Evolutionary conservation across 2,113 vertebrate genomes (phyloP).

Genomic region (Orcinus orca): DNA sequence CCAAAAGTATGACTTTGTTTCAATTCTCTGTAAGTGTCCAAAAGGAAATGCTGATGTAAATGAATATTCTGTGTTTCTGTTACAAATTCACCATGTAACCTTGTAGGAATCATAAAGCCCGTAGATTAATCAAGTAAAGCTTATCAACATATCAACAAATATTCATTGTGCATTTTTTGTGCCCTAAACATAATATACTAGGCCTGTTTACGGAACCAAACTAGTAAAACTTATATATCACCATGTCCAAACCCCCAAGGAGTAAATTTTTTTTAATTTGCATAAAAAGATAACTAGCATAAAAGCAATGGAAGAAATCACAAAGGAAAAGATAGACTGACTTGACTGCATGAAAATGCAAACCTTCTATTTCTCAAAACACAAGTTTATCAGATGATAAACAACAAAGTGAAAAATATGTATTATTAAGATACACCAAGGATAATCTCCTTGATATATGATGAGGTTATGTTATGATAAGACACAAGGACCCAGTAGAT

Average conservation of each 20-base stretch:
- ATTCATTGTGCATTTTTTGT: neutral
- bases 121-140: neutral
- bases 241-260: neutral
- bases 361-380: conserved; percentile 35
- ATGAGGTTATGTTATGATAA: neutral
- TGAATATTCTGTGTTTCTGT: neutral
- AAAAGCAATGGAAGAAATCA: conserved; percentile 32
- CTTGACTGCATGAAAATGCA: conserved; percentile 14
- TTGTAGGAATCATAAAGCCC: neutral
- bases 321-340: conserved; percentile 24
- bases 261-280: neutral
- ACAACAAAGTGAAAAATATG: neutral
- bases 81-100: neutral
- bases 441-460: neutral
- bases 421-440: neutral
- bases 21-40: neutral
- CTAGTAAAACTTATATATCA: neutral
- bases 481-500: neutral
- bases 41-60: conserved; percentile 47
- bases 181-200: neutral
- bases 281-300: conserved; percentile 26
- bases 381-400: conserved; percentile 21
- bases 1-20: conserved; percentile 23
- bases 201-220: neutral
- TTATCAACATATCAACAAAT: conserved; percentile 44